Evolutionary conservation across 1,140 invertebrate species (phyloP).

Genomic region (Drosophila kepulauana): DNA sequence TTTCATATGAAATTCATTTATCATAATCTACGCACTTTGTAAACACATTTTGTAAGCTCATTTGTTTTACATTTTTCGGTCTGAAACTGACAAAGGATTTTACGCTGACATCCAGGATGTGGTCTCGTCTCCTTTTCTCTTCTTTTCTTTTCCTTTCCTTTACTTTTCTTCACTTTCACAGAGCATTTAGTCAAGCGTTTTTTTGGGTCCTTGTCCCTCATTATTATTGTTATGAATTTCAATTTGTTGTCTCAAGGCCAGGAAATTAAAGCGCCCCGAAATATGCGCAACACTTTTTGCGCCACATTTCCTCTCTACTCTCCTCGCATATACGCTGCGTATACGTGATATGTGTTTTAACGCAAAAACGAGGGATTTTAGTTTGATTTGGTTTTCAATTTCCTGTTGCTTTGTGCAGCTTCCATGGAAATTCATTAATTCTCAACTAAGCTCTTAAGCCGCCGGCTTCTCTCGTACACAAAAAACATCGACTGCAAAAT

Average conservation of each 20-base stretch:
- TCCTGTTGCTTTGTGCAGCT: slow-evolving; percentile 62
- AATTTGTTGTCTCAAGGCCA: slow-evolving; percentile 73
- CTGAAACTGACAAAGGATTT: slow-evolving; percentile 22
- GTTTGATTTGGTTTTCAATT: slow-evolving; percentile 75
- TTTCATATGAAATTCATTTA: slow-evolving; percentile 7
- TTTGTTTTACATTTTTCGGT: slow-evolving; percentile 27
- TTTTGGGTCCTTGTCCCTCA: slow-evolving; percentile 14
- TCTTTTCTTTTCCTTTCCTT: too few relatives aligned
- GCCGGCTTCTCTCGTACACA: neutral
- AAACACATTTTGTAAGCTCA: slow-evolving; percentile 37
- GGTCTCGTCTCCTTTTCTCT: neutral
- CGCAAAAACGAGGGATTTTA: slow-evolving; percentile 36
- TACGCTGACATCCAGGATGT: slow-evolving; percentile 7
- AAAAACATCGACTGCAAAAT: neutral
- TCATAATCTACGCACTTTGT: slow-evolving; percentile 15
- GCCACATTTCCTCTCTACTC: slow-evolving; percentile 35
- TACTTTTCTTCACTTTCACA: slow-evolving; percentile 1
- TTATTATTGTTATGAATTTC: slow-evolving; percentile 76
- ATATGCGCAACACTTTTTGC: slow-evolving; percentile 74
- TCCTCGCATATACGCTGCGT: slow-evolving; percentile 42
- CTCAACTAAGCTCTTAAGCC: slow-evolving; percentile 52
- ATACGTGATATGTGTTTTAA: slow-evolving; percentile 78
- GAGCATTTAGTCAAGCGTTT: slow-evolving; percentile 36
- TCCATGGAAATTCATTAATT: slow-evolving; percentile 53
- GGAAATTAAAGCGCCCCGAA: slow-evolving; percentile 67